Conservation (phyloP, 2,113 vertebrate genomes). For the Leiothrix lutea region DNA sequence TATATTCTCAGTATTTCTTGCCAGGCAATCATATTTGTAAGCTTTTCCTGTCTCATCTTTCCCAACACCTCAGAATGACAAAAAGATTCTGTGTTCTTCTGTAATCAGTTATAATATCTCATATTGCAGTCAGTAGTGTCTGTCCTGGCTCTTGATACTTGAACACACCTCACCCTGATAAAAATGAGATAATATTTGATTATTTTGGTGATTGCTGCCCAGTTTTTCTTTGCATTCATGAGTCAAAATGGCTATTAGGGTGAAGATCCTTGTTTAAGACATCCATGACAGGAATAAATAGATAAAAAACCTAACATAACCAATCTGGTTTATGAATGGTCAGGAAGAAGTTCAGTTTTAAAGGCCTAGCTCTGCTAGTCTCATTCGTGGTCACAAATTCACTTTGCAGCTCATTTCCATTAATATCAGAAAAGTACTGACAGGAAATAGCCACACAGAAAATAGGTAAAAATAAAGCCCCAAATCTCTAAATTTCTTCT, state of each 20-base stretch:
- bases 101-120: background rate
- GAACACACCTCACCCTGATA: background rate
- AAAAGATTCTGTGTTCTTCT: background rate
- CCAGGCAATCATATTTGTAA: too few species aligned
- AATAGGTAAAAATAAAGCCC: background rate
- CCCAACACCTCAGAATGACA: background rate
- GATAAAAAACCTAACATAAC: background rate
- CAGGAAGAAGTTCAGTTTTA: background rate
- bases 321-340: background rate
- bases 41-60: too few species aligned
- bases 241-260: background rate
- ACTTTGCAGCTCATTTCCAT: background rate
- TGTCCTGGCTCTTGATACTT: background rate
- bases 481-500: background rate
- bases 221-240: background rate
- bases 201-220: background rate
- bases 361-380: background rate
- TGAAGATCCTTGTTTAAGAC: background rate
- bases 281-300: background rate
- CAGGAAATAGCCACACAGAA: background rate
- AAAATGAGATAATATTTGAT: background rate
- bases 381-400: background rate
- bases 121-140: background rate
- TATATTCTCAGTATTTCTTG: too few species aligned
- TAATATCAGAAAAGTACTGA: background rate